These are phyloP conservation scores for Zosterops pallidus DNA, from an alignment of 2,113 vertebrate species.

Conservation along the genomic window DNA sequence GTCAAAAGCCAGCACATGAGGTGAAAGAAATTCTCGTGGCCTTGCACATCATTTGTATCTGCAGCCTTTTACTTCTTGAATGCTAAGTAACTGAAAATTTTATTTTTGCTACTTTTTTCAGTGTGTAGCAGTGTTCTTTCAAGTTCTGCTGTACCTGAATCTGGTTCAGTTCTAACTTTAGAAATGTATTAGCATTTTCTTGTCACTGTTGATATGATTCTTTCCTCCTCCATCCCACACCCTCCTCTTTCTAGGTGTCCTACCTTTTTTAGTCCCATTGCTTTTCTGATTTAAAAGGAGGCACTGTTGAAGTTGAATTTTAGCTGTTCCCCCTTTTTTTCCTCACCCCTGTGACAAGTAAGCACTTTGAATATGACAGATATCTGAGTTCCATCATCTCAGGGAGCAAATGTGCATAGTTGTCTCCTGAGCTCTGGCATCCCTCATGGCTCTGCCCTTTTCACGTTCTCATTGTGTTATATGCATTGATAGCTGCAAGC, in stretches of 20 bases:
- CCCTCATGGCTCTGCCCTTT: neutral
- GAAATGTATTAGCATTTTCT: constrained; percentile 37
- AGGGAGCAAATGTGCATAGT: constrained; percentile 67
- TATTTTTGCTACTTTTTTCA: constrained; percentile 48
- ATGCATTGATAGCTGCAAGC: neutral
- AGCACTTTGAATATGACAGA: neutral
- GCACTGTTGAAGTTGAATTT: neutral
- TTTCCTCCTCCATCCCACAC: neutral
- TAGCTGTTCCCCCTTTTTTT: neutral
- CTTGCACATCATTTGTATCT: constrained; percentile 27
- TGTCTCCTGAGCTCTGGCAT: constrained; percentile 49
- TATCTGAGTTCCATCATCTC: constrained; percentile 56
- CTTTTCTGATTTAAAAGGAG: constrained; percentile 17
- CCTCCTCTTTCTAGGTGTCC: neutral
- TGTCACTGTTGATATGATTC: neutral
- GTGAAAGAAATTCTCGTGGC: constrained; percentile 17
- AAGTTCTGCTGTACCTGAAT: constrained; percentile 3
- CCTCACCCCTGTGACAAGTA: neutral
- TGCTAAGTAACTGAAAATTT: constrained; percentile 2
- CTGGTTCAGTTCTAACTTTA: constrained; percentile 20
- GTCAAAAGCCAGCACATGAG: constrained; percentile 28
- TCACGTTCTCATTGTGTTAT: neutral
- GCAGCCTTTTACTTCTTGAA: constrained; percentile 18
- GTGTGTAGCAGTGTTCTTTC: constrained; percentile 23
- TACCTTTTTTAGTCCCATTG: neutral